Base-by-base conservation (phyloP, 2,797 vertebrate genomes). In the Enteromius paludinosus region DNA sequence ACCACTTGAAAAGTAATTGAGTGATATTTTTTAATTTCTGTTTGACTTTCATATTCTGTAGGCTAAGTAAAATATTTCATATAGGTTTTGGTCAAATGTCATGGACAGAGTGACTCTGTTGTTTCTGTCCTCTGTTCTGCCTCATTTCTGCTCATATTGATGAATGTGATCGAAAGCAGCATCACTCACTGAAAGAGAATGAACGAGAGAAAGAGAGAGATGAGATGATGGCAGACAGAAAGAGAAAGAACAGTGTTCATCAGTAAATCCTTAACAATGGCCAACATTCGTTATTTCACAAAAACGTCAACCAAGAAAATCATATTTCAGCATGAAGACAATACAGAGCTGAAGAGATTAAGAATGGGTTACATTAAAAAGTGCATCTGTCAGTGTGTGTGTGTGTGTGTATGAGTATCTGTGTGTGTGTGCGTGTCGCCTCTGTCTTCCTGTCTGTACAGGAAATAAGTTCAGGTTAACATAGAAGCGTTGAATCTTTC, bases 301-400 rank as follows among this genome's bases (percentile, higher is more conserved):
- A 62, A 62, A 62, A 62, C 14, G 15, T 30, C 61, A 62, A 30
- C 14, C 5, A 28, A 62, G 61, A 30, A 18, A 18, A 30, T 62
- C 15, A 62, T 62, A 62, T 30, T 62, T 62, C 59, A 62, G 59
- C 25, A 0, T 28, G 25, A 62, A 30, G 14, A 30, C 28, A 62
- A 62, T 62, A 62, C 14, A 30, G 59, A 30, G 14, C 59, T 62
- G 25, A 30, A 28, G 3, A 62, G 25, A 17, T 62, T 30, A 8
- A 62, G 1, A 62, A 30, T 28, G 25, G 28, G 12, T 8, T 14
- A 14, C 7, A 59, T 12, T 12, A 59, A 59, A 54, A 54, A 10
- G 20, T 56, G 52, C 20, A 11, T 56, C 52, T 56, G 52, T 56
- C 52, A 11, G 56, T 47, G 70, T 66, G 70, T 43, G 71, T 81